These are phyloP conservation scores for Psittacus erithacus DNA, from an alignment of 2,113 vertebrate species.

Conservation along the genomic window DNA sequence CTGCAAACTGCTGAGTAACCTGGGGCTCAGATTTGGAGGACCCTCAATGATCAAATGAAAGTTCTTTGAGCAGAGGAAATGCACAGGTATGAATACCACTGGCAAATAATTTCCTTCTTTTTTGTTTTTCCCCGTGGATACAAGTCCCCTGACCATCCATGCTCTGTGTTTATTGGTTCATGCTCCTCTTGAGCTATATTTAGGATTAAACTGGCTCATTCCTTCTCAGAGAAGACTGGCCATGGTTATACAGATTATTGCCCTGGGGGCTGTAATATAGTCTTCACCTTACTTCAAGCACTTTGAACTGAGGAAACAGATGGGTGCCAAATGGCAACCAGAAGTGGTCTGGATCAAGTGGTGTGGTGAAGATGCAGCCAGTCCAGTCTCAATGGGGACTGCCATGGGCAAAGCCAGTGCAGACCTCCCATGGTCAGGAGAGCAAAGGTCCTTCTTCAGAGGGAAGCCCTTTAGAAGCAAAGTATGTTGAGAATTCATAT, in stretches of 20 bases:
- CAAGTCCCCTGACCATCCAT: not conserved
- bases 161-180: not conserved
- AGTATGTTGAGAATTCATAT: not conserved
- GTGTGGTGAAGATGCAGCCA: not conserved
- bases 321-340: slow-evolving; percentile 48
- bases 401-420: not conserved
- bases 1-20: not conserved
- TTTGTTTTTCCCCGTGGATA: not conserved
- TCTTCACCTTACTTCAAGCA: slow-evolving; percentile 28
- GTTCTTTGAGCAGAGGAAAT: not conserved
- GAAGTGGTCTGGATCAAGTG: not conserved
- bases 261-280: slow-evolving; percentile 16
- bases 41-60: not conserved
- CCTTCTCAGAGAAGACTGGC: not conserved
- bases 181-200: slow-evolving; percentile 1
- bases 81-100: not conserved
- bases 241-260: slow-evolving; percentile 8
- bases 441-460: not conserved
- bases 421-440: not conserved
- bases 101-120: not conserved
- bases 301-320: slow-evolving; percentile 64
- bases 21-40: not conserved
- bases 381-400: not conserved
- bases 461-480: not conserved
- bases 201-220: not conserved